Evolutionary conservation across 2,888 invertebrate genomes (phyloP), one percentile per base, ranked within the genome.

Genomic region (Carcina quercana): DNA sequence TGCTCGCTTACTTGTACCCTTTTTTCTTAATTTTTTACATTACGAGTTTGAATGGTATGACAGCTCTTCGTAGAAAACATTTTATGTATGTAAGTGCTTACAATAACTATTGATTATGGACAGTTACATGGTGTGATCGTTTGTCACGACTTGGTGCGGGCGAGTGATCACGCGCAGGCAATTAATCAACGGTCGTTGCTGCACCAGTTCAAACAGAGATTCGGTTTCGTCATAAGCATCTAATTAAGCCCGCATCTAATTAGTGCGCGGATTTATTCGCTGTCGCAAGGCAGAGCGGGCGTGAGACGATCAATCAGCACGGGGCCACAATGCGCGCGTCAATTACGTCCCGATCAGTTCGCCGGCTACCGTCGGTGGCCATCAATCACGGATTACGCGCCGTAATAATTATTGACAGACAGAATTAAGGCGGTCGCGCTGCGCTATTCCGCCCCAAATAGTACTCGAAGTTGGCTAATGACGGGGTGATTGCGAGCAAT

Each of bases 361-460:
- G 40, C 49, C 40, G 38, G 62, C 79, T 79, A 71, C 80, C 63
- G 79, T 73, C 59, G 59, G 53, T 61, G 48, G 58, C 60, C 71
- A 78, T 79, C 74, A 76, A 79, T 80, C 78, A 69, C 43, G 59
- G 64, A 71, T 75, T 72, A 75, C 59, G 57, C 57, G 43, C 45
- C 45, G 57, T 71, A 71, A 73, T 79, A 68, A 75, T 73, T 73
- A 80, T 71, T 75, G 76, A 78, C 76, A 65, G 66, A 51, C 47
- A 50, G 59, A 62, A 63, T 64, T 62, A 63, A 56, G 44, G 55
- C 38, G 47, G 35, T 26, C 22, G 35, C 32, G 50, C 42, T 47
- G 47, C 38, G 29, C 34, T 19, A 42, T 45, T 47, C 40, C 45
- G 59, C 51, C 46, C 53, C 56, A 60, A 64, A 63, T 67, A 55